Base-by-base conservation (phyloP, 30 jellyfish, hydroid and myxozoan genomes). In the Nemopilema nomurai region DNA sequence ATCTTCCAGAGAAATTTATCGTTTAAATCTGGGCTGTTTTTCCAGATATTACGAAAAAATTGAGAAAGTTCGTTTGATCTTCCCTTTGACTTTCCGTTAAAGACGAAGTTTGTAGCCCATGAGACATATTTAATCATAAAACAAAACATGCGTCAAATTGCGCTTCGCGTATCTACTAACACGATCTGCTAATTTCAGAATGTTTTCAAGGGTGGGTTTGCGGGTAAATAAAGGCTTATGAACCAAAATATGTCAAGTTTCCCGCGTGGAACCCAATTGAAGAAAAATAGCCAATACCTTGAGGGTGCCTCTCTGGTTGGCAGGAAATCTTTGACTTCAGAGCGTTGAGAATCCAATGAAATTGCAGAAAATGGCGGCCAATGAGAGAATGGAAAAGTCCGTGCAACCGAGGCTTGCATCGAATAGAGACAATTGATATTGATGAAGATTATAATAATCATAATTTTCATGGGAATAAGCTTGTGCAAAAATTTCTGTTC, bases 291-390 rank as follows among this genome's bases (percentile, higher is more conserved):
- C 49, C 30, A 63, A 62, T 78, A 78, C 87, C 87, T 41, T 53
- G 18, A 30, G 53, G 62, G 25, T 41, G 79, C 18, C 20, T 23
- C 81, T 23, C 81, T 71, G 81, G 81, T 71, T 71, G 81, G 81
- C 28, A 41, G 81, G 81, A 31, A 71, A 78, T 78, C 87, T 65
- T 78, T 62, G 69, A 26, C 29, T 64, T n/a, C 53, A 41, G 65
- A 28, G 29, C 23, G 23, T 1, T 28, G 31, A 64, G 51, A 78
- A 64, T 78, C 87, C 87, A 78, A 78, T 78, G 87, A 78, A 51
- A 78, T 78, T 78, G 52, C 87, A 78, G 66, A 77, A 78, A 78
- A 78, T 78, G 87, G 87, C 87, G 87, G 76, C 87, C 87, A 78
- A 78, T 78, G 71, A 78, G 65, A 63, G 51, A 57, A 70, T 22